These are phyloP conservation scores for Chauna torquata DNA, from an alignment of 2,113 vertebrate genomes.

Conservation along the genomic window DNA sequence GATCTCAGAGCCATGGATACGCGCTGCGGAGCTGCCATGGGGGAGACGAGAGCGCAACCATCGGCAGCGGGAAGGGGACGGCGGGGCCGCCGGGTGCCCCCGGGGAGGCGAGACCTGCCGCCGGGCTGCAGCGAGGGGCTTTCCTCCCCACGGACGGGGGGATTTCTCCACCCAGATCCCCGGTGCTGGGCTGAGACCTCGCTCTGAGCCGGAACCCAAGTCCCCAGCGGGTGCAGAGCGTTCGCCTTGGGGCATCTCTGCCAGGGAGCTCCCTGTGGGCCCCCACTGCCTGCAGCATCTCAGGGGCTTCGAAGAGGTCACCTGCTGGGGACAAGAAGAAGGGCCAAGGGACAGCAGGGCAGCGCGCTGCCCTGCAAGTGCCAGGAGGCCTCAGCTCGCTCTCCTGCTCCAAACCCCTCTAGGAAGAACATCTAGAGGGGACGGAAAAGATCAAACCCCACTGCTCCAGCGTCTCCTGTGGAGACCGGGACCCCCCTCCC, in stretches of 20 bases:
- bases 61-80: neutral
- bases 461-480: too few species aligned
- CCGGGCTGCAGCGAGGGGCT: neutral
- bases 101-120: neutral
- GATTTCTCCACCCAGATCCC: neutral
- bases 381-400: too few species aligned
- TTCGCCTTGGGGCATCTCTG: neutral
- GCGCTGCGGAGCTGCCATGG: slow-evolving; percentile 63
- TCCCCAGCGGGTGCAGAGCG: accelerated
- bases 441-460: too few species aligned
- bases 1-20: slow-evolving; percentile 73
- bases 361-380: too few species aligned
- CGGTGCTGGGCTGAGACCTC: neutral
- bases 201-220: neutral
- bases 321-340: neutral
- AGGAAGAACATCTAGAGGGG: too few species aligned
- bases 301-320: neutral
- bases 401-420: too few species aligned
- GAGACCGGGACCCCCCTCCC: neutral
- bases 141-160: neutral
- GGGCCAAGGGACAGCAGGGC: neutral
- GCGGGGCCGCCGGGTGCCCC: neutral
- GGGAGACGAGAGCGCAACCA: slow-evolving; percentile 9
- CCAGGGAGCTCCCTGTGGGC: neutral
- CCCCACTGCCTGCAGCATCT: neutral